Conservation (phyloP, 2,797 vertebrate genomes). For the Pachyuromys duprasi region DNA sequence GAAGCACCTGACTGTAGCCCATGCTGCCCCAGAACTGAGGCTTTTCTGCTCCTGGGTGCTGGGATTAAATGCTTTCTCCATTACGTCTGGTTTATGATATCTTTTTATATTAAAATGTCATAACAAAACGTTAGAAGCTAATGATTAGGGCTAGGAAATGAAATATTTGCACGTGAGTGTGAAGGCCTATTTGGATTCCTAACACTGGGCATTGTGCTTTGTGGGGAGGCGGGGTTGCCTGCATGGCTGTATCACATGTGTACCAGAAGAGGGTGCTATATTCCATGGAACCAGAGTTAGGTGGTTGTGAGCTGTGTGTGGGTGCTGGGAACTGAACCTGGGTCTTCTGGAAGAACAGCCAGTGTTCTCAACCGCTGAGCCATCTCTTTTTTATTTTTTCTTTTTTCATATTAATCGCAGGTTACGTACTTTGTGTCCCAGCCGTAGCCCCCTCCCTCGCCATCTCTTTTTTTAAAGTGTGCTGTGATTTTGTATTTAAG, state of each 20-base stretch:
- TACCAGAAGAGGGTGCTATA: not conserved
- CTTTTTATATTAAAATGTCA: not conserved
- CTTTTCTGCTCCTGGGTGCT: not conserved
- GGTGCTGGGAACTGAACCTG: not conserved
- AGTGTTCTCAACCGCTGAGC: not conserved
- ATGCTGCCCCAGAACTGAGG: not conserved
- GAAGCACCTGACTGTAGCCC: not conserved
- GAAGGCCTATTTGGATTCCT: not conserved
- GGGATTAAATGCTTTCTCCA: not conserved
- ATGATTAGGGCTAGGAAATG: not conserved
- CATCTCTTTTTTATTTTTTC: too few species aligned
- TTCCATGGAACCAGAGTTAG: not conserved
- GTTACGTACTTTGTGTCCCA: too few species aligned
- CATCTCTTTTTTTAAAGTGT: not conserved
- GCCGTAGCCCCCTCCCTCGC: too few species aligned
- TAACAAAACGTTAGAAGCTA: not conserved
- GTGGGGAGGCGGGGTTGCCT: not conserved
- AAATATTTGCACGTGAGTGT: not conserved
- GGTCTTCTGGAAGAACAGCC: not conserved
- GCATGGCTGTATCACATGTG: not conserved
- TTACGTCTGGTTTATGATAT: not conserved
- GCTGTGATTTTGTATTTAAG: constrained; percentile 2
- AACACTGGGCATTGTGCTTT: not conserved
- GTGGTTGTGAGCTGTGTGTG: not conserved
- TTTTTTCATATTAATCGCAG: too few species aligned